Evolutionary conservation across 2,797 vertebrate genomes (phyloP).

Genomic region (Pterois miles): DNA sequence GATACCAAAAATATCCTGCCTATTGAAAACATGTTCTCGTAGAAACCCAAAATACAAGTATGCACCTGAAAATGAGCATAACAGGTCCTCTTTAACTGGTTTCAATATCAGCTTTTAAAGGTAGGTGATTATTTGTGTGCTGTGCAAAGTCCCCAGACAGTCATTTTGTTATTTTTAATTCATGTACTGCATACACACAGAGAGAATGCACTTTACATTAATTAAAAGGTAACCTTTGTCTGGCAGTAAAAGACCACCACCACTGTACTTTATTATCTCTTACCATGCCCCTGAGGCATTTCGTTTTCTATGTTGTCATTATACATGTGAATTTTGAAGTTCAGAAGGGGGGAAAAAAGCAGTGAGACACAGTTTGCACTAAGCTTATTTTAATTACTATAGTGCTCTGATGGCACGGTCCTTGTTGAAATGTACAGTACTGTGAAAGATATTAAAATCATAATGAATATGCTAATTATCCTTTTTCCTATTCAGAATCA

Average conservation of each 20-base stretch:
- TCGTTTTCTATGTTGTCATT: slow-evolving; percentile 28
- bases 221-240: slow-evolving; percentile 36
- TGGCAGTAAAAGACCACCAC: background rate
- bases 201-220: background rate
- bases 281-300: slow-evolving; percentile 20
- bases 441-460: slow-evolving; percentile 63
- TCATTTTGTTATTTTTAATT: background rate
- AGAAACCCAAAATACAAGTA: too few relatives aligned
- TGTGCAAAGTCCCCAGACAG: background rate
- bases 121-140: background rate
- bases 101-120: background rate
- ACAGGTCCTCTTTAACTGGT: background rate
- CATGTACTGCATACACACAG: background rate
- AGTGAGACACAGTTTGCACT: slow-evolving; percentile 31
- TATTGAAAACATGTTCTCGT: background rate
- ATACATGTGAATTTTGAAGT: slow-evolving; percentile 25
- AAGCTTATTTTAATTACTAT: slow-evolving; percentile 64
- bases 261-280: slow-evolving; percentile 5
- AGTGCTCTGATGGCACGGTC: slow-evolving; percentile 29
- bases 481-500: slow-evolving; percentile 50
- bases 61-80: too few relatives aligned
- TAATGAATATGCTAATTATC: slow-evolving; percentile 73
- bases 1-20: background rate
- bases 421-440: slow-evolving; percentile 56
- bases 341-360: slow-evolving; percentile 8